phyloP scores from a whole-genome alignment of 2,113 vertebrate genomes.

The Zapus hudsonius region DNA sequence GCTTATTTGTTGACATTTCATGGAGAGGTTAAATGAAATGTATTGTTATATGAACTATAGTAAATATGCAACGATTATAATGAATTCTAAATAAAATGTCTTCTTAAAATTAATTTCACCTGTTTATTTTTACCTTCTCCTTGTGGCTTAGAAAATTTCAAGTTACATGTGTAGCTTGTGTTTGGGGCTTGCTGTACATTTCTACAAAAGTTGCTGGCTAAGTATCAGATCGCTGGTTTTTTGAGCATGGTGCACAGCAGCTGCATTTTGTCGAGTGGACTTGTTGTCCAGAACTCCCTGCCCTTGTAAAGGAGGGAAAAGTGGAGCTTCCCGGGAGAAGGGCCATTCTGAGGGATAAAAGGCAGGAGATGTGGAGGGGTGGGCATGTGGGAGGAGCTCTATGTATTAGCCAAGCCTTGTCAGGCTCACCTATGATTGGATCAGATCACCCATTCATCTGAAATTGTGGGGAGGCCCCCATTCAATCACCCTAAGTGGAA shows the following conservation, averaged over 20 bases:
- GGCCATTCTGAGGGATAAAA: not conserved
- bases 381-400: not conserved
- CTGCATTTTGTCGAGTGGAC: not conserved
- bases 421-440: constrained; percentile 63
- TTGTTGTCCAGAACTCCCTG: not conserved
- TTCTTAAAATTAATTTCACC: constrained; percentile 27
- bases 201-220: not conserved
- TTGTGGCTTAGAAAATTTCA: not conserved
- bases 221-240: not conserved
- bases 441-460: constrained; percentile 59
- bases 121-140: not conserved
- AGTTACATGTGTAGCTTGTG: not conserved
- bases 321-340: not conserved
- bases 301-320: not conserved
- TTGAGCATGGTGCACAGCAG: not conserved
- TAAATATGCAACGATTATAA: not conserved
- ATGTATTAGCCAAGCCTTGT: constrained; percentile 8
- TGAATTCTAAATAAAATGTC: not conserved
- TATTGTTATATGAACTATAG: not conserved
- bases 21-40: not conserved
- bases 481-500: constrained; percentile 81
- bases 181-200: not conserved
- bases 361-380: not conserved
- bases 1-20: constrained; percentile 6
- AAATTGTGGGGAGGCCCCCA: constrained; percentile 65